A percentile compares a stretch with the other conserved stretches of the same genome.
Conservation (phyloP, 1,140 invertebrate species). For the Polyergus mexicanus region DNA sequence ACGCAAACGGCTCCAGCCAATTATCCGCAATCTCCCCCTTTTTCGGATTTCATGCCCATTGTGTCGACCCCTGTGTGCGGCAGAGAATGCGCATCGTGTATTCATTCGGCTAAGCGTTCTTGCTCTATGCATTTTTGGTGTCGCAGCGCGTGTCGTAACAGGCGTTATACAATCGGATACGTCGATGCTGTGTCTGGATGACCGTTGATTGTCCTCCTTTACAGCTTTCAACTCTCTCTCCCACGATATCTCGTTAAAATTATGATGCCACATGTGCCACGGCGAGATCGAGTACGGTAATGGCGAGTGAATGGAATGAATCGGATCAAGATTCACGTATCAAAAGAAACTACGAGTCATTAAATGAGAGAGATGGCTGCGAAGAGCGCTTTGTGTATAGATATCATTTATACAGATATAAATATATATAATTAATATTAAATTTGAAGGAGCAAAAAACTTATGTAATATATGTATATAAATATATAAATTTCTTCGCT, state of each 20-base stretch:
- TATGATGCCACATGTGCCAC: slow-evolving; percentile 10
- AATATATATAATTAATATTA: no score
- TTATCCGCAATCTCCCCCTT: slow-evolving; percentile 78
- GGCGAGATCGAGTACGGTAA: slow-evolving; percentile 2
- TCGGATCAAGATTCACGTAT: slow-evolving; percentile 27
- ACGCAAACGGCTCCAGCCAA: slow-evolving; percentile 78
- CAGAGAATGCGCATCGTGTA: slow-evolving; percentile 64
- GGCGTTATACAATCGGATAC: slow-evolving; percentile 44
- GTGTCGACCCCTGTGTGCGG: slow-evolving; percentile 64
- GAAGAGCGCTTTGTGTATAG: not conserved
- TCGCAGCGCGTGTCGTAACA: slow-evolving; percentile 57
- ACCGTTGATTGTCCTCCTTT: slow-evolving; percentile 24
- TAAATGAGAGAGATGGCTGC: not conserved
- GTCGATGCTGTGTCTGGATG: slow-evolving; percentile 2
- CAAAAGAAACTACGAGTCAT: not conserved
- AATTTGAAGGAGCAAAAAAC: no score
- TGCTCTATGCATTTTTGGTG: slow-evolving; percentile 46
- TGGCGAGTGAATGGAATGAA: slow-evolving; percentile 21
- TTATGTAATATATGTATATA: no score
- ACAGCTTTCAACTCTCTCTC: slow-evolving; percentile 42
- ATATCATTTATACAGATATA: no score
- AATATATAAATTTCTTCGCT: not conserved
- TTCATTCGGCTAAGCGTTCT: slow-evolving; percentile 53
- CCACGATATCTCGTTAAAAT: slow-evolving; percentile 57
- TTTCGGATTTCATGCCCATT: slow-evolving; percentile 76